These are phyloP conservation scores for Xylota sylvarum DNA, from an alignment of 2,888 invertebrate genomes.

Conservation along the genomic window DNA sequence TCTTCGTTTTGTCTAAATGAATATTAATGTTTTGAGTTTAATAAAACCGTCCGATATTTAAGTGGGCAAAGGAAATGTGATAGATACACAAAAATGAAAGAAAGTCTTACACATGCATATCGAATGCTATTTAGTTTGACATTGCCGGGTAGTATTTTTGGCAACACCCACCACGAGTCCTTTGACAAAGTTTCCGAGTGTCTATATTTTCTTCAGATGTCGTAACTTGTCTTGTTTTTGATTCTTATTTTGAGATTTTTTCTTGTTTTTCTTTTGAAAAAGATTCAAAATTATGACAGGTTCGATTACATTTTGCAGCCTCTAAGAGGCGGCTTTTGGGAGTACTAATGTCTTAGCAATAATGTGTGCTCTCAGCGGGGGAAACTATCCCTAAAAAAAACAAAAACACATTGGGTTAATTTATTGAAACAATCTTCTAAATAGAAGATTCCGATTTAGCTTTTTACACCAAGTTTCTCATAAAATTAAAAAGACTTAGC, in stretches of 20 bases:
- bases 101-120: neutral
- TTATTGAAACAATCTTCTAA: no score
- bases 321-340: no score
- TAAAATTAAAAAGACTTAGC: no score
- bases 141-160: neutral
- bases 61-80: neutral
- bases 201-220: neutral
- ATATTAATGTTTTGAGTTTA: conserved; percentile 19
- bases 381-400: no score
- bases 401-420: no score
- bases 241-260: neutral
- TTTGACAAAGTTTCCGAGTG: neutral
- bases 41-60: conserved; percentile 1
- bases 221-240: neutral
- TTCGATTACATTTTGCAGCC: no score
- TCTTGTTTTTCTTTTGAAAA: neutral
- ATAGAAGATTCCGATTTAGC: no score
- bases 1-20: neutral
- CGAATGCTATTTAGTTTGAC: neutral
- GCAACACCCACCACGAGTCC: neutral
- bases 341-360: no score
- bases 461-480: no score
- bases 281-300: neutral
- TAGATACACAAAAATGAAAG: conserved; percentile 8
- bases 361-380: no score